Evolutionary conservation across 2,113 vertebrate species (phyloP).

Genomic region (Fukomys damarensis): DNA sequence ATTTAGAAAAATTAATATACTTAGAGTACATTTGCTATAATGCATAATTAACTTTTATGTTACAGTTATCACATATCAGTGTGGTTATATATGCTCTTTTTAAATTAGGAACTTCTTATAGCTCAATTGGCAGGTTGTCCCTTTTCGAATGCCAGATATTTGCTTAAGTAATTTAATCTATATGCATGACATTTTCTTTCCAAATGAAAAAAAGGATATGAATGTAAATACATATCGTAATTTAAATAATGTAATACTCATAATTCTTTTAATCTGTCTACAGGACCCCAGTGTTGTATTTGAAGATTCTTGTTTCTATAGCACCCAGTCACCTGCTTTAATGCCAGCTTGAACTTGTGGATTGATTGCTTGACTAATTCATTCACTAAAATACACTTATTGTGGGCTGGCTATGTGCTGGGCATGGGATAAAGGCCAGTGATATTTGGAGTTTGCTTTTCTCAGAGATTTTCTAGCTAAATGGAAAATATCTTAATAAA

Average conservation of each 20-base stretch:
- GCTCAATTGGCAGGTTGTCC: slow-evolving; percentile 48
- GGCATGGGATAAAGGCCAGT: background rate
- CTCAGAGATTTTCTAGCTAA: background rate
- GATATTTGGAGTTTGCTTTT: background rate
- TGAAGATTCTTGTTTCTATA: background rate
- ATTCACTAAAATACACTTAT: background rate
- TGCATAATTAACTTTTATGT: slow-evolving; percentile 71
- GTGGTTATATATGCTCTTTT: background rate
- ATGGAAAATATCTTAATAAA: background rate
- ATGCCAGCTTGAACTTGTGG: background rate
- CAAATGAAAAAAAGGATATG: slow-evolving; percentile 42
- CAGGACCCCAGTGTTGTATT: background rate
- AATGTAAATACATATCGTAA: slow-evolving; percentile 61
- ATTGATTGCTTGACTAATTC: background rate
- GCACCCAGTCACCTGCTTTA: background rate
- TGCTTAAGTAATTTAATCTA: slow-evolving; percentile 55
- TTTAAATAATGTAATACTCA: slow-evolving; percentile 16
- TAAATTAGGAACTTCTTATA: slow-evolving; percentile 44
- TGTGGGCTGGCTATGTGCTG: background rate
- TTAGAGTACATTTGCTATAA: slow-evolving; percentile 71
- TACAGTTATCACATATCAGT: slow-evolving; percentile 72
- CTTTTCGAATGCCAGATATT: slow-evolving; percentile 67
- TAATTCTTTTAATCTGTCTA: background rate
- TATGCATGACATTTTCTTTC: slow-evolving; percentile 12
- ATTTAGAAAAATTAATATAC: slow-evolving; percentile 71